A percentile compares a stretch with the other conserved stretches of the same genome.
These are phyloP conservation scores for Nesidiocoris tenuis DNA, from an alignment of 2,888 invertebrate genomes.

Conservation along the genomic window DNA sequence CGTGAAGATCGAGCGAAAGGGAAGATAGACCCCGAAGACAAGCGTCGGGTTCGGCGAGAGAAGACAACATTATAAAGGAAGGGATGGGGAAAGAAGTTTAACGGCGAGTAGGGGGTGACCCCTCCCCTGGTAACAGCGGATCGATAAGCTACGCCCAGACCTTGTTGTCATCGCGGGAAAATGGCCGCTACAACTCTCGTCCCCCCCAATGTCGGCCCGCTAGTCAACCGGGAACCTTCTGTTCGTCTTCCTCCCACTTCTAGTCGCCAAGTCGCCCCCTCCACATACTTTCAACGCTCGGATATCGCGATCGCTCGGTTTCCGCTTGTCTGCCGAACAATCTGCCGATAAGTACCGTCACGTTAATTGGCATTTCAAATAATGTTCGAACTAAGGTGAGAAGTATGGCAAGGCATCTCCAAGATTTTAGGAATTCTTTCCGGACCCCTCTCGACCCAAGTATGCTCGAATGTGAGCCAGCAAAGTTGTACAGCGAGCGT, in stretches of 20 bases:
- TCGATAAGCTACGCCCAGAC: constrained; percentile 42
- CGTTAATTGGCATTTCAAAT: too few relatives aligned
- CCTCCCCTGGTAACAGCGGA: constrained; percentile 38
- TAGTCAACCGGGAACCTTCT: neutral
- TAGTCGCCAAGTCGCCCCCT: neutral
- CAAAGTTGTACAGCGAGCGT: too few relatives aligned
- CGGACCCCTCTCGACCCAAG: too few relatives aligned
- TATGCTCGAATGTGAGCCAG: too few relatives aligned
- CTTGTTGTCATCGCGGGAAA: constrained; percentile 43
- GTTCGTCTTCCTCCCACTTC: constrained; percentile 1
- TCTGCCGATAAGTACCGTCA: too few relatives aligned
- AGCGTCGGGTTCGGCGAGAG: too few relatives aligned
- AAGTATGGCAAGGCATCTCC: too few relatives aligned
- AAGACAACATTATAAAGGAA: neutral
- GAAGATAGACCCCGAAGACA: too few relatives aligned
- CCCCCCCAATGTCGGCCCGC: neutral
- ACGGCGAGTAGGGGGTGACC: constrained; percentile 25
- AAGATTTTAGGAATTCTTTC: too few relatives aligned
- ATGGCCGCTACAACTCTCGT: constrained; percentile 42
- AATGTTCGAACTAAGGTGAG: too few relatives aligned
- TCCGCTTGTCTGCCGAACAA: too few relatives aligned
- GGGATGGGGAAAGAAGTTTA: neutral
- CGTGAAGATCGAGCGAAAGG: neutral
- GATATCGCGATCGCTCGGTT: neutral
- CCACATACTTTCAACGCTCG: neutral